Conservation (phyloP, 2,797 vertebrate species). For the Poecilia wingei region DNA sequence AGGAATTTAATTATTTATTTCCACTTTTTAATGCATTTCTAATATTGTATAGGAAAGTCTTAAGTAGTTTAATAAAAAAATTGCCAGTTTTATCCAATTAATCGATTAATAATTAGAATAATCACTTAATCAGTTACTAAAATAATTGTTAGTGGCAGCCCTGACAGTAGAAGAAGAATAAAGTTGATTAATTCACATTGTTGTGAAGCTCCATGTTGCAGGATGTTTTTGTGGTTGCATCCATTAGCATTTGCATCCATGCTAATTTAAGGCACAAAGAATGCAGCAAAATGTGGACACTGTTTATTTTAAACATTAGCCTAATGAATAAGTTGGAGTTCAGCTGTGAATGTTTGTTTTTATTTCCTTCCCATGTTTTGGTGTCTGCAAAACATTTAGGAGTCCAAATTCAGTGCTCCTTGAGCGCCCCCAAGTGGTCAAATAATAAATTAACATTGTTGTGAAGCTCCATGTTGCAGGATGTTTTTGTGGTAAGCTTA, state of each 20-base stretch:
- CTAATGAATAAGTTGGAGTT: not conserved
- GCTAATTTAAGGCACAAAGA: not conserved
- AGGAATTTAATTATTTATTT: too few relatives aligned
- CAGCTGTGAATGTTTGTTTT: not conserved
- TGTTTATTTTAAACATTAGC: not conserved
- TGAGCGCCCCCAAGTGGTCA: not conserved
- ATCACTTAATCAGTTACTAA: too few relatives aligned
- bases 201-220: not conserved
- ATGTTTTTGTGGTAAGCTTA: not conserved
- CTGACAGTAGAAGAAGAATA: not conserved
- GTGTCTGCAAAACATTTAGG: not conserved
- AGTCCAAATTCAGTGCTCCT: not conserved
- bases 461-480: not conserved
- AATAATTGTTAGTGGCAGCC: too few relatives aligned
- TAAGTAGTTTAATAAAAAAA: too few relatives aligned
- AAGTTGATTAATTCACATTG: not conserved
- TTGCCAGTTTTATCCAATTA: too few relatives aligned
- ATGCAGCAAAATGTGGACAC: not conserved
- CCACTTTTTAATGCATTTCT: too few relatives aligned
- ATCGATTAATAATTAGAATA: too few relatives aligned
- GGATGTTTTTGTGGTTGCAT: not conserved
- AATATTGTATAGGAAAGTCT: too few relatives aligned
- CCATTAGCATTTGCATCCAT: not conserved
- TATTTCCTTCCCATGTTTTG: not conserved
- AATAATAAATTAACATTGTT: not conserved